Evolutionary conservation across 1,140 invertebrate genomes (phyloP).

Genomic region (Notospermus geniculatus): DNA sequence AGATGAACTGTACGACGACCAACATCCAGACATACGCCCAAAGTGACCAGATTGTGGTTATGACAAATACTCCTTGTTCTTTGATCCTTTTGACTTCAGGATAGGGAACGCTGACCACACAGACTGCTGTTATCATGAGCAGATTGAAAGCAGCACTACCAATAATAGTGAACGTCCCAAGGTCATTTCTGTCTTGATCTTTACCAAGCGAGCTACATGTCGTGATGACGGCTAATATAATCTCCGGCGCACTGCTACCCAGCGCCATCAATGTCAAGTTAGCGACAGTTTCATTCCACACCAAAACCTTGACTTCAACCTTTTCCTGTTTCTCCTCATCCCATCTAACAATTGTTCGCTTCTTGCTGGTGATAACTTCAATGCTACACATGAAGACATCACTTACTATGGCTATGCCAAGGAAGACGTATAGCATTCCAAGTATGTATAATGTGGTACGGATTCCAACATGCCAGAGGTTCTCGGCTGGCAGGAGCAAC

Average conservation of each 20-base stretch:
- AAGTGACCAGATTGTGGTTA: slow-evolving; percentile 57
- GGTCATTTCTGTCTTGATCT: slow-evolving; percentile 36
- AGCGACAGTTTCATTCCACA: slow-evolving; percentile 62
- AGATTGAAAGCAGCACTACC: slow-evolving; percentile 61
- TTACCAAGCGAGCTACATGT: slow-evolving; percentile 28
- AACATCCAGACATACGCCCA: slow-evolving; percentile 60
- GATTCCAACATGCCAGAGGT: slow-evolving; percentile 39
- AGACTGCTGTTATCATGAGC: slow-evolving; percentile 54
- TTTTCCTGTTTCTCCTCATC: slow-evolving; percentile 42
- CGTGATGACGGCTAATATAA: slow-evolving; percentile 59
- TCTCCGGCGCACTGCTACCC: slow-evolving; percentile 61
- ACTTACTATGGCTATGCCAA: slow-evolving; percentile 62
- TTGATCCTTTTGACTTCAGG: slow-evolving; percentile 47
- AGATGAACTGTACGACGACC: slow-evolving; percentile 36
- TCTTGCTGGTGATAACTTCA: slow-evolving; percentile 56
- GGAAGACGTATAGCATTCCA: slow-evolving; percentile 42
- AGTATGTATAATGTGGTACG: slow-evolving; percentile 43
- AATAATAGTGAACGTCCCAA: slow-evolving; percentile 58
- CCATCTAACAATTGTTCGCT: slow-evolving; percentile 36
- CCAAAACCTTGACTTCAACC: slow-evolving; percentile 43
- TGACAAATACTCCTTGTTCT: slow-evolving; percentile 56
- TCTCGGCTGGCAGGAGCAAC: slow-evolving; percentile 48
- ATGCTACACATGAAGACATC: slow-evolving; percentile 66
- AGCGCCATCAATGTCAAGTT: slow-evolving; percentile 61
- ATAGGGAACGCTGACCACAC: slow-evolving; percentile 42